phyloP scores from a whole-genome alignment of 2,888 invertebrate species.

The Tuta absoluta region DNA sequence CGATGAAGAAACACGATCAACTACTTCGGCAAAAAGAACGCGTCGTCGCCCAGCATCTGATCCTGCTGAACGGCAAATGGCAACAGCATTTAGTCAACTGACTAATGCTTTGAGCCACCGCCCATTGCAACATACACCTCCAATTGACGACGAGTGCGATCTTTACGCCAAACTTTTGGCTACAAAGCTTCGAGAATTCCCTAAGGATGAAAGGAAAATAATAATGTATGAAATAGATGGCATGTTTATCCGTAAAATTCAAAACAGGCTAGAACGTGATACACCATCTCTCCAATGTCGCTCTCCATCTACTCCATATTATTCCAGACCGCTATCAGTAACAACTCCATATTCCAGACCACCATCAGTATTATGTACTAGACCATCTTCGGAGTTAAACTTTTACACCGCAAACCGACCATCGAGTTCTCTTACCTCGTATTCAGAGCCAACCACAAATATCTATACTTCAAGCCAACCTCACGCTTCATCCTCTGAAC shows the following conservation, averaged over 20 bases:
- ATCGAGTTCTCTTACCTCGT: constrained; percentile 35
- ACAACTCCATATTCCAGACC: constrained; percentile 24
- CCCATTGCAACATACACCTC: constrained; percentile 18
- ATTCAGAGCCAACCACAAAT: constrained; percentile 33
- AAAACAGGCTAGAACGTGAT: neutral
- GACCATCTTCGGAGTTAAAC: constrained; percentile 8
- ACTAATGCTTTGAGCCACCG: constrained; percentile 29
- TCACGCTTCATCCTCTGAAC: constrained; percentile 12
- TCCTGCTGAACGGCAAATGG: constrained; percentile 30
- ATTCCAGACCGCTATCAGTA: neutral
- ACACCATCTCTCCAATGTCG: constrained; percentile 11
- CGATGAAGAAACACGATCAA: too few species aligned
- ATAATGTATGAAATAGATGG: constrained; percentile 36
- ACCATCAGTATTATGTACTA: neutral
- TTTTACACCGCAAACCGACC: constrained; percentile 35
- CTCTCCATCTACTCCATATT: constrained; percentile 20
- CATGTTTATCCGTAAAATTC: constrained; percentile 28
- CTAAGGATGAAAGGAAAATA: constrained; percentile 33
- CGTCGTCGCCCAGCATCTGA: constrained; percentile 11
- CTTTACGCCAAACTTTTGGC: constrained; percentile 32
- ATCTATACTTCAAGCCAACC: constrained; percentile 33
- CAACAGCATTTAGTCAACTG: constrained; percentile 29
- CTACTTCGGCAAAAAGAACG: neutral
- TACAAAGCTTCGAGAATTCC: constrained; percentile 35
- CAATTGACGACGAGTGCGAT: constrained; percentile 31